These are phyloP conservation scores for Drosophila helvetica DNA, from an alignment of 2,888 invertebrate species.

Conservation along the genomic window DNA sequence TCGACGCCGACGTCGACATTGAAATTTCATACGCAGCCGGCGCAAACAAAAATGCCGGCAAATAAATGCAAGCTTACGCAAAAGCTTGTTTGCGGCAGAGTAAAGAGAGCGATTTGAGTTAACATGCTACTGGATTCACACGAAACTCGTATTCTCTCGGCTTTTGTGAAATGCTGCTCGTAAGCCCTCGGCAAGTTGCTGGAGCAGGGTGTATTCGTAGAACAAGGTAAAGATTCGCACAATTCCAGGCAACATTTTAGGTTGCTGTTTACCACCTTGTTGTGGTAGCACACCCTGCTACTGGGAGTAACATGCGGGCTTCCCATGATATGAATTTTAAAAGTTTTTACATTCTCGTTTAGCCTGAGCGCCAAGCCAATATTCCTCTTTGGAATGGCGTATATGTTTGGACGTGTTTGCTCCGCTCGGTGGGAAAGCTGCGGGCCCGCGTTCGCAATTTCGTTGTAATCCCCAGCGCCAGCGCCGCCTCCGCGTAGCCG, in stretches of 20 bases:
- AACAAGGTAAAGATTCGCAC: too few relatives aligned
- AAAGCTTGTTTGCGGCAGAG: constrained; percentile 1
- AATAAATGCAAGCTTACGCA: constrained; percentile 65
- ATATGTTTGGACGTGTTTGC: constrained; percentile 71
- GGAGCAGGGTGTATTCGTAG: too few relatives aligned
- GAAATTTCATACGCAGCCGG: constrained; percentile 56
- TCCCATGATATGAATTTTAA: too few relatives aligned
- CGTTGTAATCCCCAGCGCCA: constrained; percentile 50
- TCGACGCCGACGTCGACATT: constrained; percentile 60
- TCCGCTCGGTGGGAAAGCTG: constrained; percentile 60
- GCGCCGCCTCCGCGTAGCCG: not conserved
- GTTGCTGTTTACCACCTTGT: too few relatives aligned
- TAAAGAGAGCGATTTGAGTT: not conserved
- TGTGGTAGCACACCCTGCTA: too few relatives aligned
- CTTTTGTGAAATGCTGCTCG: too few relatives aligned
- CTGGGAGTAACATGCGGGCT: too few relatives aligned
- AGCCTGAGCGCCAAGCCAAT: too few relatives aligned
- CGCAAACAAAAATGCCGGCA: constrained; percentile 74
- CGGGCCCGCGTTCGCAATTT: constrained; percentile 50
- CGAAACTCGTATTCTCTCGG: too few relatives aligned
- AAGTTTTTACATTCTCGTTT: too few relatives aligned
- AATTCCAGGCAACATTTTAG: too few relatives aligned
- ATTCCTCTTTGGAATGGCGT: constrained; percentile 1
- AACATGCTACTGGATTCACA: not conserved
- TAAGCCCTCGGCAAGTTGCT: too few relatives aligned